Conservation (phyloP, 2,113 vertebrate genomes). For the Fulica atra region DNA sequence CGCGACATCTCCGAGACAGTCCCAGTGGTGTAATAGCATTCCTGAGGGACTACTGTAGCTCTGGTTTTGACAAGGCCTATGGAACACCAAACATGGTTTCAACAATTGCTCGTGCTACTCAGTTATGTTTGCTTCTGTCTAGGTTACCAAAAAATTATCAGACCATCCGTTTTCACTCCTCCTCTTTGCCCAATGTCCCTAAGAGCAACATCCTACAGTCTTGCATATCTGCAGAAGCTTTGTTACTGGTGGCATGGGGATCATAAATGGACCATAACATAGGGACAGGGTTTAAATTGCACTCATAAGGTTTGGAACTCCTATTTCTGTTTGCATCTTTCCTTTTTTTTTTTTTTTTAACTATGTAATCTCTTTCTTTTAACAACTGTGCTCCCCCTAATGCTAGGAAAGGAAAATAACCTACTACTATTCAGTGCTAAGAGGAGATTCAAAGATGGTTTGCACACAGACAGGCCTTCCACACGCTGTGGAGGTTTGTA, state of each 20-base stretch:
- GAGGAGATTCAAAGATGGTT: neutral
- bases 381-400: constrained; percentile 36
- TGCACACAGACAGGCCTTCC: neutral
- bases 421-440: neutral
- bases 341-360: neutral
- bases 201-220: neutral
- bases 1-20: neutral
- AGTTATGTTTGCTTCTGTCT: neutral
- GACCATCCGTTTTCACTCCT: neutral
- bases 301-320: neutral
- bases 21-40: neutral
- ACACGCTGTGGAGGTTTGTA: neutral
- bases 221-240: neutral
- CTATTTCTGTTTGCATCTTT: neutral
- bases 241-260: neutral
- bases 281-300: neutral
- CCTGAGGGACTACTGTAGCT: neutral
- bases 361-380: neutral
- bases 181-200: neutral
- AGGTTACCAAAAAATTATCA: neutral
- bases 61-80: neutral
- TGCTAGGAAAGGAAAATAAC: constrained; percentile 2
- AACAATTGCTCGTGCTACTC: neutral
- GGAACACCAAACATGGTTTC: neutral
- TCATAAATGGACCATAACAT: neutral